Conservation (phyloP, 2,113 vertebrate species). For the Lagopus leucura region DNA sequence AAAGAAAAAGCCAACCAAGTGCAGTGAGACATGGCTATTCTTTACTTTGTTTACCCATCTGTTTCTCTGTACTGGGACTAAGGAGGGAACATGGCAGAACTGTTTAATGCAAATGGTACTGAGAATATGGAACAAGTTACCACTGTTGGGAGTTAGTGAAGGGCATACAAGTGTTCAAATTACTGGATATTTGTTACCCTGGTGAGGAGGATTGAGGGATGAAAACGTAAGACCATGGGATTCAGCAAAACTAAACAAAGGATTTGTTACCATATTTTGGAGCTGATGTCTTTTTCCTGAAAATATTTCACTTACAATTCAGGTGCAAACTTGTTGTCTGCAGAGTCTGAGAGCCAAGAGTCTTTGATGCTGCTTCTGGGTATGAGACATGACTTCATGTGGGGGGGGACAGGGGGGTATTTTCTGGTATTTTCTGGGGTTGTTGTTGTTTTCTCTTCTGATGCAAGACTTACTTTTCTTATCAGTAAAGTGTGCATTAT, state of each 20-base stretch:
- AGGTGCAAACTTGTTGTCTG: conserved; percentile 53
- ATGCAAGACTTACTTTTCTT: not conserved
- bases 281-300: conserved; percentile 40
- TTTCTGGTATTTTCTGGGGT: not conserved
- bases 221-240: conserved; percentile 39
- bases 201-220: conserved; percentile 45
- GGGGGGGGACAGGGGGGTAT: not conserved
- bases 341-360: not conserved
- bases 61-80: not conserved
- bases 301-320: conserved; percentile 39
- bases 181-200: conserved; percentile 40
- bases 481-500: not conserved
- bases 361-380: not conserved
- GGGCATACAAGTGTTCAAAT: conserved; percentile 29
- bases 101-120: not conserved
- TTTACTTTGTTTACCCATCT: conserved; percentile 40
- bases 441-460: not conserved
- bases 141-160: not conserved
- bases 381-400: conserved; percentile 1
- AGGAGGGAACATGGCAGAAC: not conserved
- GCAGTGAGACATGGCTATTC: not conserved
- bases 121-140: conserved; percentile 58
- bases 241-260: conserved; percentile 51
- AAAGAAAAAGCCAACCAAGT: not conserved
- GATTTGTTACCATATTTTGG: not conserved